phyloP scores from a whole-genome alignment of 1,140 invertebrate genomes.

The Heliconius melpomene region DNA sequence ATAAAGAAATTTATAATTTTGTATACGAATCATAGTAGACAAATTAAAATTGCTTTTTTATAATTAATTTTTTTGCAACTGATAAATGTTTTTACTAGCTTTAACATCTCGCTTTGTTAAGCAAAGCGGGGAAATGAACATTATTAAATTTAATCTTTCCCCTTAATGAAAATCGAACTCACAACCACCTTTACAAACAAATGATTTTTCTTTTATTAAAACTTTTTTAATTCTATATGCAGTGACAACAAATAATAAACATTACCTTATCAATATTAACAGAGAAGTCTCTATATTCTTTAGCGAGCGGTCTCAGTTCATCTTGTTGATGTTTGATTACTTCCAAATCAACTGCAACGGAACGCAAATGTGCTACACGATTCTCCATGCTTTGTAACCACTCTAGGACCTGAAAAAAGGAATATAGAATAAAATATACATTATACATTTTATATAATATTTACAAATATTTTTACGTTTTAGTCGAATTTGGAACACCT shows the following conservation, averaged over 20 bases:
- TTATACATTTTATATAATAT: background rate
- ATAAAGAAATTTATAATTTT: too few species aligned
- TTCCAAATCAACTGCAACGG: conserved; percentile 93
- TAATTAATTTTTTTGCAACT: too few species aligned
- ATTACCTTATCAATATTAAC: conserved; percentile 90
- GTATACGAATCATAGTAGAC: too few species aligned
- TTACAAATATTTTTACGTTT: too few species aligned
- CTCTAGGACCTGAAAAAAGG: conserved; percentile 83
- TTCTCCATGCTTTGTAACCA: conserved; percentile 93
- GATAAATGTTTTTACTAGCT: too few species aligned
- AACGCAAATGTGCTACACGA: conserved; percentile 86
- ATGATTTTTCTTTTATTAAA: background rate
- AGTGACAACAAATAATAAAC: background rate
- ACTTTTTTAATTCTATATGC: too few species aligned
- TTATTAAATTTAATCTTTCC: too few species aligned
- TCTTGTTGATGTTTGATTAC: conserved; percentile 91
- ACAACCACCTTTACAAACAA: background rate
- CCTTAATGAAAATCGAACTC: background rate
- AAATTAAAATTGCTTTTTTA: too few species aligned
- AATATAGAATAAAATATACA: background rate
- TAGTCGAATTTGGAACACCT: too few species aligned
- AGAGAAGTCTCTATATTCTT: conserved; percentile 94
- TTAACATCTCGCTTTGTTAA: too few species aligned
- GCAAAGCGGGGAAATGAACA: too few species aligned
- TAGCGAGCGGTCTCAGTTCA: conserved; percentile 93